Percentiles rank a stretch among this genome's conserved stretches.
These are phyloP conservation scores for Leptopilina myrica DNA, from an alignment of 2,888 invertebrate genomes.

Conservation along the genomic window DNA sequence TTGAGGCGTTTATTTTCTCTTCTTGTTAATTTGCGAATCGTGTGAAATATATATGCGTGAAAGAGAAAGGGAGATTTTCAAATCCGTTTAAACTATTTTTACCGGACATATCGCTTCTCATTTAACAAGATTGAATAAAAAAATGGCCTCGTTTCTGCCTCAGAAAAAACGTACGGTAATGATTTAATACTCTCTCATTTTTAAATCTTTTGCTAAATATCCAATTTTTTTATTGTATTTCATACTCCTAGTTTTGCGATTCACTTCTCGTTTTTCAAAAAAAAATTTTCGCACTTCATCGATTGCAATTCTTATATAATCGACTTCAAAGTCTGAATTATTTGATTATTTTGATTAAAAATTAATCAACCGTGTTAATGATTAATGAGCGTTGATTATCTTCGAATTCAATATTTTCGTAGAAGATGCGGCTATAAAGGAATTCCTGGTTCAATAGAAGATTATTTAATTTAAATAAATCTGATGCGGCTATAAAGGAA, in stretches of 20 bases:
- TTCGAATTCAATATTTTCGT: neutral
- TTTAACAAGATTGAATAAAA: constrained; percentile 26
- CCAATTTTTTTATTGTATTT: neutral
- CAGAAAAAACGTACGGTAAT: constrained; percentile 12
- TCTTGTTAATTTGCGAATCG: constrained; percentile 16
- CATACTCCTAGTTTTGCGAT: neutral
- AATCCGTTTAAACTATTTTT: constrained; percentile 30
- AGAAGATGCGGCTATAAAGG: neutral
- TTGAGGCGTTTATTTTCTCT: constrained; percentile 17
- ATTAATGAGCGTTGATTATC: too few species aligned
- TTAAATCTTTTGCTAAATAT: neutral
- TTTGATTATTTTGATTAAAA: too few species aligned
- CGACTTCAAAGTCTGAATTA: too few species aligned
- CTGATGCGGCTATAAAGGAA: too few species aligned
- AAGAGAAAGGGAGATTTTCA: constrained; percentile 34
- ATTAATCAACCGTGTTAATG: too few species aligned
- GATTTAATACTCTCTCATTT: constrained; percentile 18
- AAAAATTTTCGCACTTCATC: neutral
- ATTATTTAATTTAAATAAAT: neutral
- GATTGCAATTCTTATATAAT: neutral
- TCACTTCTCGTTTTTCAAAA: neutral
- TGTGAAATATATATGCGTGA: constrained; percentile 7
- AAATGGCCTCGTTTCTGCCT: constrained; percentile 30
- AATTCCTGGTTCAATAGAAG: neutral
- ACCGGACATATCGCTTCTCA: constrained; percentile 19